Conservation (phyloP, 1,140 invertebrate genomes). For the Stenopsyche tienmushanensis region DNA sequence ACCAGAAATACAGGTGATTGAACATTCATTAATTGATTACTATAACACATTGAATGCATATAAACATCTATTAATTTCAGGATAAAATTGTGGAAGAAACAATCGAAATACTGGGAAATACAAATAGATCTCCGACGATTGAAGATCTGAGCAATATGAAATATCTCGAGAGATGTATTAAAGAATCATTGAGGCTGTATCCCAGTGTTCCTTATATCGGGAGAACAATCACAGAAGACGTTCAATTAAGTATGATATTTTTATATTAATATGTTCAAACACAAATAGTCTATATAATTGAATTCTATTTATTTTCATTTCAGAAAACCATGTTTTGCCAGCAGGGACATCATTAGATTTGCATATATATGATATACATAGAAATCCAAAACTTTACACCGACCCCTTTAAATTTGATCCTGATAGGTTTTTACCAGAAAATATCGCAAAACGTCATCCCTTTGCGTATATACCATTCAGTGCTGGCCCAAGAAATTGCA, state of each 20-base stretch:
- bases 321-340: slow-evolving; percentile 23
- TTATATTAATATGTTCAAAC: background rate
- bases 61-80: background rate
- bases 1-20: slow-evolving; percentile 41
- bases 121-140: slow-evolving; percentile 44
- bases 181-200: slow-evolving; percentile 61
- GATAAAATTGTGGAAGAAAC: background rate
- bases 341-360: slow-evolving; percentile 13
- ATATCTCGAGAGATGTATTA: slow-evolving; percentile 66
- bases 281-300: background rate
- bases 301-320: slow-evolving; percentile 12
- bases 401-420: slow-evolving; percentile 35
- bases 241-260: slow-evolving; percentile 45
- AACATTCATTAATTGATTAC: background rate
- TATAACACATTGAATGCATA: background rate
- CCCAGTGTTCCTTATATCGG: slow-evolving; percentile 64
- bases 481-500: slow-evolving; percentile 39
- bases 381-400: slow-evolving; percentile 26
- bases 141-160: slow-evolving; percentile 59
- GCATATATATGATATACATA: slow-evolving; percentile 32
- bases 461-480: slow-evolving; percentile 39
- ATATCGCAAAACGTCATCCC: slow-evolving; percentile 32
- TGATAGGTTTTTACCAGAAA: slow-evolving; percentile 32
- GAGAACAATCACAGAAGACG: slow-evolving; percentile 49
- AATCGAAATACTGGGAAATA: background rate